A percentile compares a stretch with the other conserved stretches of the same genome.
phyloP scores from a whole-genome alignment of 2,113 vertebrate species.

The Nothocercus nigrocapillus region DNA sequence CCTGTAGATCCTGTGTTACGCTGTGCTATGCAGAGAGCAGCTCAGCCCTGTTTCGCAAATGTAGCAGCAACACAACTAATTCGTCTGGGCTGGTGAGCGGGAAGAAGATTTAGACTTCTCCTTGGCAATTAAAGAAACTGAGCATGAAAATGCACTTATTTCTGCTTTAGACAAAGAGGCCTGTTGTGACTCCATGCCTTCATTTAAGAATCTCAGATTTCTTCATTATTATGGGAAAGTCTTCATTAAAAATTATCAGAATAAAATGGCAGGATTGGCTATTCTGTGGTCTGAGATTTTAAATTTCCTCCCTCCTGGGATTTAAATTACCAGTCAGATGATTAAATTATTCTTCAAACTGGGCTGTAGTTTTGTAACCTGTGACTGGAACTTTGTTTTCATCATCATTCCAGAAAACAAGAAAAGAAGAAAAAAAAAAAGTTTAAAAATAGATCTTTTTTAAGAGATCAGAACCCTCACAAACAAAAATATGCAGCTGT shows the following conservation, averaged over 20 bases:
- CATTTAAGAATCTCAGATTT: neutral
- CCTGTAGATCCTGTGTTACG: neutral
- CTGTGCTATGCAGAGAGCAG: neutral
- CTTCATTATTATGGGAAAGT: neutral
- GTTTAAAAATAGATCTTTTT: neutral
- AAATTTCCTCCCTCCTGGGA: neutral
- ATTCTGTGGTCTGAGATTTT: neutral
- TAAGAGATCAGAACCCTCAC: neutral
- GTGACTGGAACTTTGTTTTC: neutral
- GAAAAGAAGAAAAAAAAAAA: constrained; percentile 14
- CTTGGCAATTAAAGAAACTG: neutral
- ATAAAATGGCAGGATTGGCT: neutral
- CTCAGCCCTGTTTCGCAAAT: neutral
- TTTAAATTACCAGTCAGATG: neutral
- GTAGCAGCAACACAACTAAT: constrained; percentile 11
- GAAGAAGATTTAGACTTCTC: neutral
- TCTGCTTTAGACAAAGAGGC: neutral
- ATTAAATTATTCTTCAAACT: neutral
- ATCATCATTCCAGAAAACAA: constrained; percentile 3
- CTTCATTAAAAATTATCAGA: neutral
- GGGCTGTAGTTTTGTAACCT: neutral
- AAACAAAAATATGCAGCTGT: neutral
- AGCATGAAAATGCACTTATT: neutral
- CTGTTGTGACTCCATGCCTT: neutral
- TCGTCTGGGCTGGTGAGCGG: neutral